Evolutionary conservation across 2,888 invertebrate genomes (phyloP), one percentile per base, ranked within the genome.

Genomic region (Trichogramma dendrolimi): DNA sequence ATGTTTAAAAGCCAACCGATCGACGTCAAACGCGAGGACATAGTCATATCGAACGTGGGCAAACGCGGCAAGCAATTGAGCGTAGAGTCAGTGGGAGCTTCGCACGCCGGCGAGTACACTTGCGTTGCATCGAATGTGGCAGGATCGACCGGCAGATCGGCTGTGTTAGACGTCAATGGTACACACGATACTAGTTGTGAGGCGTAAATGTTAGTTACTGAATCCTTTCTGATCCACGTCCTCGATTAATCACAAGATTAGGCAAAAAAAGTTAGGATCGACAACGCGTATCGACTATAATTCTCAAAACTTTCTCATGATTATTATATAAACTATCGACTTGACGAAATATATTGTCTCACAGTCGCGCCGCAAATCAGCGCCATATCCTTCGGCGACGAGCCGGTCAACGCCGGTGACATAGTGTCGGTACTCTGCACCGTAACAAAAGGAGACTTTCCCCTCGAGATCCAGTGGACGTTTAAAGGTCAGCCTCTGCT

Each of bases 331-430:
- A 50, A 11, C 50, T 57, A 53, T 56, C 55, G 40, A 54, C 64
- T 57, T 38, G 38, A 55, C 42, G 49, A 60, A 52, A 2, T n/a
- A n/a, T 10, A 46, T 10, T 10, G n/a, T n/a, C n/a, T 58, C 72
- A 69, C 79, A 87, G 87, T 88, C 75, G 80, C 84, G 70, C 88
- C 89, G 64, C 87, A 87, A 83, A 86, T 90, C 71, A 83, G 85
- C 71, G 86, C 87, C 51, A 88, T 90, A 73, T 84, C 85, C 73
- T 88, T 90, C 71, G 89, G 89, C 64, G 67, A 64, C 11, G 89
- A 89, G 56, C 84, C 89, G 60, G 86, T 89, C 54, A 89, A 91
- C 73, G 88, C 89, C 64, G 91, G 91, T 6, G 90, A 91, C 67
- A 84, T 87, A 67, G 87, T 88, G 49, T 89, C 89, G 62, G 83